Base-by-base conservation (phyloP, 2,113 vertebrate species). In the Tragelaphus scriptus region DNA sequence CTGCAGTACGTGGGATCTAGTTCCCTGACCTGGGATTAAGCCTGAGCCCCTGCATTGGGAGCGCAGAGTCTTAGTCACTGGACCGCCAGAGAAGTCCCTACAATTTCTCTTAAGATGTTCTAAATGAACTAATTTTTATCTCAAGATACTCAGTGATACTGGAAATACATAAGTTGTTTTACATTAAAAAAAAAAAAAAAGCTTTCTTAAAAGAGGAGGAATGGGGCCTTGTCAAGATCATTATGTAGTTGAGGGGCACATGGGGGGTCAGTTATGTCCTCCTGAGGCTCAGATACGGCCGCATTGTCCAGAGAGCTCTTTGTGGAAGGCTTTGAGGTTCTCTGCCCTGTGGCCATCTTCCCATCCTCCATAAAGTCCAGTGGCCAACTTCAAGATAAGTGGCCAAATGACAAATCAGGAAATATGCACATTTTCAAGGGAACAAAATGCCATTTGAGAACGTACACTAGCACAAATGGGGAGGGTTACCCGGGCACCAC, bases 211-310 rank as follows among this genome's bases (percentile, higher is more conserved):
- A 84, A 84, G 77, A 44, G 7, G 10, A 21, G 59, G 44, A n/a
- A 59, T 32, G 59, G 16, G 30, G 2, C 23, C 59, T 16, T 1
- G 13, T 65, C 15, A 59, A 49, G 21, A 36, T 87, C 25, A 28
- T 44, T 53, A 21, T 2, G 25, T 2, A 6, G 16, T 2, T 0
- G 11, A 21, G 84, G 8, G 49, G 6, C 21, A 32, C 32, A 17
- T 28, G 8, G 58, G 51, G 81, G 7, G 17, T 65, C 86, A 17
- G 7, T 26, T 63, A 25, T 26, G 10, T 32, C 14, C 25, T 23
- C 8, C 53, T 80, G 56, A 58, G 23, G 51, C 21, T 79, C 65
- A 32, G 7, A 19, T 15, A 51, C 12, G 30, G 36, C 49, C 8
- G 1, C 15, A 55, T 30, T 2, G 0, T 80, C 63, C 63, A 88